phyloP scores from a whole-genome alignment of 1,140 invertebrate genomes.

The Pseudomyrmex flavicornis region DNA sequence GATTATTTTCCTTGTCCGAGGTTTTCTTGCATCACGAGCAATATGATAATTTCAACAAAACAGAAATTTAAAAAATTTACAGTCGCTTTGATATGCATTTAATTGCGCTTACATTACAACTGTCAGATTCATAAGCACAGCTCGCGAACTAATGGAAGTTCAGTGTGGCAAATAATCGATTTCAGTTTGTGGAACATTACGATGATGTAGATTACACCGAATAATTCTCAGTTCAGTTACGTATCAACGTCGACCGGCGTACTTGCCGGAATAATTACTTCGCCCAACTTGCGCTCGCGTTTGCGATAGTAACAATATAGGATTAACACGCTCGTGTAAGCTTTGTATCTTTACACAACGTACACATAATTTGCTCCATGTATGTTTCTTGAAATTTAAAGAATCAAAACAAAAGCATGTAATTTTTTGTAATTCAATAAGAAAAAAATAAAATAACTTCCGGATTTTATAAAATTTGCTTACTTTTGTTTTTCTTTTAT shows the following conservation, averaged over 20 bases:
- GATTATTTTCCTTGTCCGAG: background rate
- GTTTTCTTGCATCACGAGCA: background rate
- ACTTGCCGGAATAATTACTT: conserved; percentile 62
- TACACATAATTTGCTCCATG: background rate
- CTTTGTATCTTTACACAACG: background rate
- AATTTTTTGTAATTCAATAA: too few species aligned
- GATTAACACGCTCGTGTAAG: conserved; percentile 27
- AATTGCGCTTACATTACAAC: conserved; percentile 66
- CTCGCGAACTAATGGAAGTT: conserved; percentile 68
- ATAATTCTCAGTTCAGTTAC: conserved; percentile 70
- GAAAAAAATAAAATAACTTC: too few species aligned
- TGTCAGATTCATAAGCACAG: conserved; percentile 66
- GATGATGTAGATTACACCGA: conserved; percentile 69
- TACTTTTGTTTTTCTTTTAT: background rate
- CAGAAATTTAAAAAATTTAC: conserved; percentile 24
- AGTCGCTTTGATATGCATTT: conserved; percentile 44
- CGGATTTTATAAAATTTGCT: too few species aligned
- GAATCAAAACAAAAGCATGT: background rate
- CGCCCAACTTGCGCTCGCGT: conserved; percentile 40
- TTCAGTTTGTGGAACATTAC: conserved; percentile 54
- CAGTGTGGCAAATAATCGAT: conserved; percentile 73
- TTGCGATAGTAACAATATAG: conserved; percentile 1
- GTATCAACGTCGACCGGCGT: conserved; percentile 64
- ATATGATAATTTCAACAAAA: conserved; percentile 28
- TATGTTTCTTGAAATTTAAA: background rate